Percentiles rank a stretch among this genome's conserved stretches.
These are phyloP conservation scores for Brachyptera risi DNA, from an alignment of 2,888 invertebrate species.

Conservation along the genomic window DNA sequence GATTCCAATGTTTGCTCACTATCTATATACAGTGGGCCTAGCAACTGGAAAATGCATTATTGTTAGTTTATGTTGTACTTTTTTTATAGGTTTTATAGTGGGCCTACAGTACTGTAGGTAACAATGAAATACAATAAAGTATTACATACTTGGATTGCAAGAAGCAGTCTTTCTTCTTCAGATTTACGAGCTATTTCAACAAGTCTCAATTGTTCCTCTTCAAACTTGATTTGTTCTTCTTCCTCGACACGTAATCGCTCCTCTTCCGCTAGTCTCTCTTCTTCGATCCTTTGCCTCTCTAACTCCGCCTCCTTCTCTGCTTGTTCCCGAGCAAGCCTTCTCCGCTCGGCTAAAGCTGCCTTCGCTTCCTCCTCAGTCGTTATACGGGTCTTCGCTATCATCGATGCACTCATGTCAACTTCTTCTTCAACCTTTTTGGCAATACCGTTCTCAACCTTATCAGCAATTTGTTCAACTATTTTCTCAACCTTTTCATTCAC, in stretches of 20 bases:
- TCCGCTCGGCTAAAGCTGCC: constrained; percentile 85
- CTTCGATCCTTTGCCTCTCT: constrained; percentile 66
- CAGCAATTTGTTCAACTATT: constrained; percentile 17
- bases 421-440: constrained; percentile 20
- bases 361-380: constrained; percentile 92
- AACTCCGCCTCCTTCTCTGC: constrained; percentile 86
- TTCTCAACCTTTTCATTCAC: constrained; percentile 1
- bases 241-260: constrained; percentile 72
- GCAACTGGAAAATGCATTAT: too few species aligned
- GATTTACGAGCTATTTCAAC: constrained; percentile 74
- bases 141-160: constrained; percentile 70
- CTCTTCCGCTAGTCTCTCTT: constrained; percentile 67
- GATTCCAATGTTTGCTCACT: not conserved
- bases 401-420: constrained; percentile 52
- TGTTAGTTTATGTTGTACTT: too few species aligned
- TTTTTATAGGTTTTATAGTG: too few species aligned
- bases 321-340: constrained; percentile 84
- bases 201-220: constrained; percentile 73
- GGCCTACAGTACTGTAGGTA: not conserved
- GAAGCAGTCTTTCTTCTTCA: constrained; percentile 81
- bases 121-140: not conserved
- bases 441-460: constrained; percentile 11
- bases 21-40: not conserved
- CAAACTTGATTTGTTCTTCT: constrained; percentile 74
- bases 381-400: constrained; percentile 65